Evolutionary conservation across 2,888 invertebrate genomes (phyloP).

Genomic region (Tromatobia lineatoria): DNA sequence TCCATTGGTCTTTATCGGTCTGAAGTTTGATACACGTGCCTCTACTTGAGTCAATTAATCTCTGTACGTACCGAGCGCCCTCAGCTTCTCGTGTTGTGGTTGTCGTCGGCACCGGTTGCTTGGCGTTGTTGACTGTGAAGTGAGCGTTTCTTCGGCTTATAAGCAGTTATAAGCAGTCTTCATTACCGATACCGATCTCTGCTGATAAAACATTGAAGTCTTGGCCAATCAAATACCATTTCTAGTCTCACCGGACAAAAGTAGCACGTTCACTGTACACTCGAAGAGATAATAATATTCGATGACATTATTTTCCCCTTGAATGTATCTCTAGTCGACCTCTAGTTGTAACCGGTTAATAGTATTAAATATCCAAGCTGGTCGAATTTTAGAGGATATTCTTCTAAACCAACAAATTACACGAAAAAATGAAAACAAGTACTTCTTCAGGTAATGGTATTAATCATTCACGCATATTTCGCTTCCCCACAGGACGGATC

Average conservation of each 20-base stretch:
- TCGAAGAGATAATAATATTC: conserved; percentile 9
- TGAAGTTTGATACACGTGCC: conserved; percentile 67
- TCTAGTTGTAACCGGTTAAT: no score
- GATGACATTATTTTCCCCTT: conserved; percentile 1
- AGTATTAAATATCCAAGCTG: no score
- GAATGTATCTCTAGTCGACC: background rate
- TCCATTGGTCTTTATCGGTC: conserved; percentile 26
- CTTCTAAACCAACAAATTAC: background rate
- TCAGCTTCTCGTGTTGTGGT: no score
- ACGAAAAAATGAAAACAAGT: background rate
- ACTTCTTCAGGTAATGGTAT: no score
- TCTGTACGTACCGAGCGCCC: background rate
- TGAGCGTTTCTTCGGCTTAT: conserved; percentile 43
- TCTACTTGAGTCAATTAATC: conserved; percentile 32
- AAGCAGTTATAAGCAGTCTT: conserved; percentile 3
- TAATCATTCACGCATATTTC: no score
- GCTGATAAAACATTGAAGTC: conserved; percentile 9
- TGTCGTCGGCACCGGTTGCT: background rate
- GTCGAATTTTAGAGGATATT: no score
- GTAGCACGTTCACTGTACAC: conserved; percentile 16
- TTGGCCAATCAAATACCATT: background rate
- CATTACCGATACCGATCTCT: conserved; percentile 11
- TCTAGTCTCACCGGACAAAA: background rate
- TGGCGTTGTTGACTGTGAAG: conserved; percentile 44
- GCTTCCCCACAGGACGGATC: no score